These are phyloP conservation scores for Drosophila niveifrons DNA, from an alignment of 2,888 invertebrate species.

Conservation along the genomic window DNA sequence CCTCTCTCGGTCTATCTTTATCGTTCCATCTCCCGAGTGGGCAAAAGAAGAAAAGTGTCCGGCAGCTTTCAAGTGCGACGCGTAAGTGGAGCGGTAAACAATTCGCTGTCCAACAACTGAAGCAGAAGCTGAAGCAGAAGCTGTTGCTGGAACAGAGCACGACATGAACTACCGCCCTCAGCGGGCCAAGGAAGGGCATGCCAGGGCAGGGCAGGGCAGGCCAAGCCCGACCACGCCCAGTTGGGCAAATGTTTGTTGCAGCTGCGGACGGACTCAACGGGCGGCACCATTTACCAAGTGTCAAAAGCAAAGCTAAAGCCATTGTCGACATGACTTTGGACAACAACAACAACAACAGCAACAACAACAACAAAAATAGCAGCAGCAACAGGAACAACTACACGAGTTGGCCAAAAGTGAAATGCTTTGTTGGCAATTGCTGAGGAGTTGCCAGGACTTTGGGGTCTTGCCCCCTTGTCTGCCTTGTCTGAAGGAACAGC, in stretches of 20 bases:
- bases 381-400: conserved; percentile 42
- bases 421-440: conserved; percentile 82
- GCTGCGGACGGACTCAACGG: conserved; percentile 74
- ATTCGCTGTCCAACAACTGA: conserved; percentile 38
- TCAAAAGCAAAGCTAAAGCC: conserved; percentile 85
- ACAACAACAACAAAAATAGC: conserved; percentile 50
- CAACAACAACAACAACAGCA: conserved; percentile 63
- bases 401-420: conserved; percentile 68
- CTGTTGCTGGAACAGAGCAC: conserved; percentile 13
- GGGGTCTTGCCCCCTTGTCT: conserved; percentile 61
- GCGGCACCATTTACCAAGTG: conserved; percentile 83
- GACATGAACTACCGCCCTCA: conserved; percentile 19
- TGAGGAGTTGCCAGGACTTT: conserved; percentile 77
- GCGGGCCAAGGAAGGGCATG: conserved; percentile 3
- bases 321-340: conserved; percentile 83
- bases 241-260: conserved; percentile 66
- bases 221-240: conserved; percentile 42
- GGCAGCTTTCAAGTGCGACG: conserved; percentile 61
- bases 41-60: conserved; percentile 50
- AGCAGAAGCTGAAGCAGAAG: conserved; percentile 4
- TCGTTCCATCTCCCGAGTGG: background rate
- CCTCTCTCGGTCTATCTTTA: background rate
- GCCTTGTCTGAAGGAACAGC: conserved; percentile 52
- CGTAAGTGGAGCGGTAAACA: conserved; percentile 79
- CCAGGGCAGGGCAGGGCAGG: conserved; percentile 1